Evolutionary conservation across 2,113 vertebrate genomes (phyloP).

Genomic region (Pangasianodon hypophthalmus): DNA sequence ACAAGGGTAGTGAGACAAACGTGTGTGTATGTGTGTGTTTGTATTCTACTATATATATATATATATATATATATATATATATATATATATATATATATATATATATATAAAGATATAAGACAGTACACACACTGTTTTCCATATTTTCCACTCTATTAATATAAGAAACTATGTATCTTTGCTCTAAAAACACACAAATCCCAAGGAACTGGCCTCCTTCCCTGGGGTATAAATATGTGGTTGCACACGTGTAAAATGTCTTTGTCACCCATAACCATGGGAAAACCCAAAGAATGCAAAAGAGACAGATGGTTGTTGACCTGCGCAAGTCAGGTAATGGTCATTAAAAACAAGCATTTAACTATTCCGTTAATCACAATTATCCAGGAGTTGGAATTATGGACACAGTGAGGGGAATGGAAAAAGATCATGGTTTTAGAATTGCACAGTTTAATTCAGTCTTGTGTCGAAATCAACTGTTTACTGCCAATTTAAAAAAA

Average conservation of each 20-base stretch:
- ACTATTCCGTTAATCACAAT: background rate
- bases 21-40: background rate
- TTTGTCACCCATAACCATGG: background rate
- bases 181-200: background rate
- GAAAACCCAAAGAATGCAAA: background rate
- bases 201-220: background rate
- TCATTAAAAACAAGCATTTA: background rate
- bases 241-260: background rate
- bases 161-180: background rate
- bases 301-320: background rate
- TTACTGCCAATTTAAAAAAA: background rate
- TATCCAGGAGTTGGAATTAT: background rate
- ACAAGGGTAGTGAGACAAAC: background rate
- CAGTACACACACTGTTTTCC: background rate
- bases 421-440: background rate
- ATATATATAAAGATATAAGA: background rate
- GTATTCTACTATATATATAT: background rate
- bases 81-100: too few relatives aligned
- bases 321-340: background rate
- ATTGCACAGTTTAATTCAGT: background rate
- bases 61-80: too few relatives aligned
- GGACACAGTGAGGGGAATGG: background rate
- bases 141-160: background rate
- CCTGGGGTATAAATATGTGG: background rate
- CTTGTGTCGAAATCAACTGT: background rate